Conservation (phyloP, 1,140 invertebrate genomes). For the Halotydeus destructor region DNA sequence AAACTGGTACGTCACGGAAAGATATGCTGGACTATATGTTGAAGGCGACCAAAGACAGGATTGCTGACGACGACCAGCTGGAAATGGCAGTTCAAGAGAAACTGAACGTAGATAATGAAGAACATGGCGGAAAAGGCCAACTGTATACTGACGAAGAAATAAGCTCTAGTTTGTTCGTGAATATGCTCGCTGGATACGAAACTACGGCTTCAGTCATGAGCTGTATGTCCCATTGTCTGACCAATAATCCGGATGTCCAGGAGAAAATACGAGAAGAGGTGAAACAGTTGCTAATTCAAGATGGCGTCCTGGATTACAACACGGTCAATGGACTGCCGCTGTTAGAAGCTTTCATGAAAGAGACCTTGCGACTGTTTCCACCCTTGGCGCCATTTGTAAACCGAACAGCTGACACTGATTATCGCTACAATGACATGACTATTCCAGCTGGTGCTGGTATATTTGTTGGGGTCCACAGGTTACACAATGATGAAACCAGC, state of each 20-base stretch:
- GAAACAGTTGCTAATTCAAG: background rate
- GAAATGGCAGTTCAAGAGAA: too few species aligned
- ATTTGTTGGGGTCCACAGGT: too few species aligned
- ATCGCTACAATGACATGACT: too few species aligned
- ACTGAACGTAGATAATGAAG: too few species aligned
- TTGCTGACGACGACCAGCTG: too few species aligned
- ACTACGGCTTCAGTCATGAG: conserved; percentile 46
- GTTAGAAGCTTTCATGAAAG: conserved; percentile 25
- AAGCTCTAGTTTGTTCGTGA: too few species aligned
- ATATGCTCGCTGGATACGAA: conserved; percentile 51
- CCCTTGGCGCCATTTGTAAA: conserved; percentile 33
- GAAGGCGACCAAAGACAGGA: background rate
- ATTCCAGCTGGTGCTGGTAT: too few species aligned
- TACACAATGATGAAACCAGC: too few species aligned
- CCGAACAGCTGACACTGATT: conserved; percentile 31
- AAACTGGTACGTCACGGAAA: background rate
- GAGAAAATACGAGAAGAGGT: conserved; percentile 33
- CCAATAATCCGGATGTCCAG: conserved; percentile 38
- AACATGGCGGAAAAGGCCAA: too few species aligned
- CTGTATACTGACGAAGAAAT: too few species aligned
- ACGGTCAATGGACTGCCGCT: conserved; percentile 1
- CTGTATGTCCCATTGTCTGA: conserved; percentile 40
- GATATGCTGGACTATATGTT: conserved; percentile 10
- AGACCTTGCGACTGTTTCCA: conserved; percentile 41
- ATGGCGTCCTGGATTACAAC: conserved; percentile 4